A percentile compares a stretch with the other conserved stretches of the same genome.
phyloP scores from a whole-genome alignment of 2,888 invertebrate species.

The Acleris holmiana region DNA sequence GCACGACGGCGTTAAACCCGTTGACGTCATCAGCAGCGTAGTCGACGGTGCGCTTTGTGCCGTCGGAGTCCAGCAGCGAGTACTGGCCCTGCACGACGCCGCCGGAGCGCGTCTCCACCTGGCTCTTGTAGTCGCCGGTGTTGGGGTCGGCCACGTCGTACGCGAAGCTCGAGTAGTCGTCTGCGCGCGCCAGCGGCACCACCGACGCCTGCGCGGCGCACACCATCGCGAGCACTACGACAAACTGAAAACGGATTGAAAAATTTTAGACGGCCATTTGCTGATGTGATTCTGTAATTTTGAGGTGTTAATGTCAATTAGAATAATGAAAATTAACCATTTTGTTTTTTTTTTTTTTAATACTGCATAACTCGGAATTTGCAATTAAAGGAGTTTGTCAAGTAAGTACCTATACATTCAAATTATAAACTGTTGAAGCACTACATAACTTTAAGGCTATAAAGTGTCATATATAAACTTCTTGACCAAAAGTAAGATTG shows the following conservation, averaged over 20 bases:
- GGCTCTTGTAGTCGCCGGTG: constrained; percentile 84
- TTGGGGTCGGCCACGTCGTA: constrained; percentile 82
- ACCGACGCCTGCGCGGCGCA: constrained; percentile 65
- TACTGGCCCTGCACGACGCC: constrained; percentile 80
- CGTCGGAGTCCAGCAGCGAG: constrained; percentile 81
- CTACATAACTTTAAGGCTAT: too few species aligned
- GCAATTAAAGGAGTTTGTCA: too few species aligned
- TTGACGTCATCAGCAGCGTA: constrained; percentile 79
- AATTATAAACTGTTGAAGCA: too few species aligned
- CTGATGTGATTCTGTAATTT: too few species aligned
- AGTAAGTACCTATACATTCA: too few species aligned
- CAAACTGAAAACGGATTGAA: constrained; percentile 55
- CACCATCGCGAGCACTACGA: constrained; percentile 65
- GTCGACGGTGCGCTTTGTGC: constrained; percentile 81
- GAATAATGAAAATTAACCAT: background rate
- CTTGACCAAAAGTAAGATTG: too few species aligned
- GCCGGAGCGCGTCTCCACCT: constrained; percentile 77
- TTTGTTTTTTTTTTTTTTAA: too few species aligned
- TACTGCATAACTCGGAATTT: too few species aligned
- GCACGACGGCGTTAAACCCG: constrained; percentile 84
- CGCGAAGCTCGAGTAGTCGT: constrained; percentile 74
- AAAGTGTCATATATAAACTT: too few species aligned
- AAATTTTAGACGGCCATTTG: too few species aligned
- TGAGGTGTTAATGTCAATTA: too few species aligned
- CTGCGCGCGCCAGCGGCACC: constrained; percentile 57